Evolutionary conservation across 2,797 vertebrate genomes (phyloP).

Genomic region (Mormyrus hasselquistii): DNA sequence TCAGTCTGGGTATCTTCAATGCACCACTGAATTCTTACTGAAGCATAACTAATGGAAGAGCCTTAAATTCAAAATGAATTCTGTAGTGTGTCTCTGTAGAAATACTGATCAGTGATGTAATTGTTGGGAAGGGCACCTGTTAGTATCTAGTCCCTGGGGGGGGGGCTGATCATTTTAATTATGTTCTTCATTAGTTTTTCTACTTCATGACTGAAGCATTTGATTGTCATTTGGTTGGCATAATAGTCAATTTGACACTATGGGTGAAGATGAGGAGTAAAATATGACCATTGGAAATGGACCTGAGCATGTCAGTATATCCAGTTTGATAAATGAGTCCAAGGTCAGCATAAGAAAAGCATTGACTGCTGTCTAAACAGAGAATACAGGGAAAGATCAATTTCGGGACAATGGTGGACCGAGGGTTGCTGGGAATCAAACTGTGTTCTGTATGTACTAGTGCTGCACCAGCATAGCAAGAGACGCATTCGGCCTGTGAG

Average conservation of each 20-base stretch:
- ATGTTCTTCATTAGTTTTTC: not conserved
- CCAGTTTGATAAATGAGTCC: not conserved
- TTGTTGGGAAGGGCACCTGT: not conserved
- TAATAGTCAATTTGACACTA: not conserved
- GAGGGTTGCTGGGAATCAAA: not conserved
- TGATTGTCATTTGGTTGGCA: not conserved
- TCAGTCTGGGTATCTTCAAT: conserved; percentile 14
- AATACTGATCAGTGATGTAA: not conserved
- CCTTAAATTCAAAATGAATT: not conserved
- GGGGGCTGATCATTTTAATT: not conserved
- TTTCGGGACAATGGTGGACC: not conserved
- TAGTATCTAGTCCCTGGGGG: not conserved
- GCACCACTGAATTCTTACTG: not conserved
- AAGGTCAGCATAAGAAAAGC: not conserved
- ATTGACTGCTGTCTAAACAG: not conserved
- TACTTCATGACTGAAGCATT: not conserved
- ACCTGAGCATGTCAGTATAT: not conserved
- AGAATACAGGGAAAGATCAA: not conserved
- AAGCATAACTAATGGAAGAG: not conserved
- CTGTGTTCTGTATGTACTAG: not conserved
- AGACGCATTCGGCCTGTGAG: not conserved
- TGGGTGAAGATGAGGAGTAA: not conserved
- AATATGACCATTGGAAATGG: not conserved
- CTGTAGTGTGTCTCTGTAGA: not conserved
- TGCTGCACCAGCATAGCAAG: not conserved